These are phyloP conservation scores for Danio kyathit DNA, from an alignment of 2,797 vertebrate species.

Conservation along the genomic window DNA sequence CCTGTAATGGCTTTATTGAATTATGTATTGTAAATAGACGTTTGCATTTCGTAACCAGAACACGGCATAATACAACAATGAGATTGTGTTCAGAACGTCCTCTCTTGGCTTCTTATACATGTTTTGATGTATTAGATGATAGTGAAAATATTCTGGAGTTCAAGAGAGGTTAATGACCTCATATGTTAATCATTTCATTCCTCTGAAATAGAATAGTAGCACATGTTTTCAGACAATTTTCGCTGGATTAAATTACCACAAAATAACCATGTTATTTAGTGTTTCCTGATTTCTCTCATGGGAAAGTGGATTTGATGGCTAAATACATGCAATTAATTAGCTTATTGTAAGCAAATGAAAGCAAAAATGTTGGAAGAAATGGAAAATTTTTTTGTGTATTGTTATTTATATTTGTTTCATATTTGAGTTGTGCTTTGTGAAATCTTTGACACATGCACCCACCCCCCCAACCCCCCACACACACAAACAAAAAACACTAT, in stretches of 20 bases:
- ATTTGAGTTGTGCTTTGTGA: conserved; percentile 19
- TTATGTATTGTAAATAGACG: conserved; percentile 38
- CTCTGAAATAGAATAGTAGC: conserved; percentile 23
- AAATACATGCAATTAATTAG: conserved; percentile 25
- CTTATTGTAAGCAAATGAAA: conserved; percentile 23
- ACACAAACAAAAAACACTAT: too few relatives aligned
- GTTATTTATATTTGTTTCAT: not conserved
- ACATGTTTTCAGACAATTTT: not conserved
- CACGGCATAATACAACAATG: conserved; percentile 7
- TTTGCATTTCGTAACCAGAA: conserved; percentile 6
- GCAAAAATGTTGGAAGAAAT: conserved; percentile 19
- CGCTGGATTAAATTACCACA: conserved; percentile 7
- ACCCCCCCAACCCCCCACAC: not conserved
- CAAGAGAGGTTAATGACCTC: conserved; percentile 16
- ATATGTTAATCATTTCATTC: conserved; percentile 34
- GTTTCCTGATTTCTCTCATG: conserved; percentile 27
- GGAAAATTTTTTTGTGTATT: not conserved
- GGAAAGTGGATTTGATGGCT: conserved; percentile 39
- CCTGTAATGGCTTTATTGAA: conserved; percentile 22
- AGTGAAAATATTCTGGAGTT: conserved; percentile 19
- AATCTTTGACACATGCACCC: not conserved
- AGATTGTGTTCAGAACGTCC: not conserved
- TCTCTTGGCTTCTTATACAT: conserved; percentile 4
- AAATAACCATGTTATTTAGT: conserved; percentile 25
- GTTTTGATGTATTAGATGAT: conserved; percentile 11